Conservation (phyloP, 2,888 invertebrate genomes). For the Acrocyrtus sp. region DNA sequence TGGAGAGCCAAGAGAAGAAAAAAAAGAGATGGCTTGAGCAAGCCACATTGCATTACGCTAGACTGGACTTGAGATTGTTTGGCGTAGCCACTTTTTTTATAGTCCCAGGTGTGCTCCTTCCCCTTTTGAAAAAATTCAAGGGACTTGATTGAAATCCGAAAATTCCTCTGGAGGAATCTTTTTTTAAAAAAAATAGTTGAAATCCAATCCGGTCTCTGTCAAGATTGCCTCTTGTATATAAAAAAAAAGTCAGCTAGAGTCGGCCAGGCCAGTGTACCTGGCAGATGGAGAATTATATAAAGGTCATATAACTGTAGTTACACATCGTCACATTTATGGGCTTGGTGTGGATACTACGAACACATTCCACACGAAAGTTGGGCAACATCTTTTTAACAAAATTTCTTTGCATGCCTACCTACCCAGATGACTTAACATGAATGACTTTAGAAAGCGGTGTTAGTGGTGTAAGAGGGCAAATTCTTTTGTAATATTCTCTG, state of each 20-base stretch:
- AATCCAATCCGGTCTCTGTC: conserved; percentile 51
- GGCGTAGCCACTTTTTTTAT: conserved; percentile 51
- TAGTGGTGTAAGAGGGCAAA: too few species aligned
- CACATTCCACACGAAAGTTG: too few species aligned
- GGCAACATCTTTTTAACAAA: too few species aligned
- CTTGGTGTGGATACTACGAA: too few species aligned
- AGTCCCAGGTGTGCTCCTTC: conserved; percentile 53
- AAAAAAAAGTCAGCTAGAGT: background rate
- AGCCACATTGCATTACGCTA: conserved; percentile 11
- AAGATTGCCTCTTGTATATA: conserved; percentile 47
- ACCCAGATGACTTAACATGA: too few species aligned
- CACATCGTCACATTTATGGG: too few species aligned
- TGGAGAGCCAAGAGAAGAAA: too few species aligned
- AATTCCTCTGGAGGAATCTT: conserved; percentile 54
- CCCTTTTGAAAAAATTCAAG: conserved; percentile 52
- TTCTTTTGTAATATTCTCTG: too few species aligned
- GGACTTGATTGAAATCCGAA: conserved; percentile 56
- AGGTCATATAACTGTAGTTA: too few species aligned
- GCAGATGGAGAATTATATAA: too few species aligned
- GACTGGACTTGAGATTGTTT: conserved; percentile 48
- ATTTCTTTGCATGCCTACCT: too few species aligned
- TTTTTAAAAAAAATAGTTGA: conserved; percentile 40
- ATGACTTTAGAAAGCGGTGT: too few species aligned
- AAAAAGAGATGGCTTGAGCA: background rate
- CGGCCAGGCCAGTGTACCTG: background rate